phyloP scores from a whole-genome alignment of 1,140 invertebrate species.

The Meloidogyne hapla region DNA sequence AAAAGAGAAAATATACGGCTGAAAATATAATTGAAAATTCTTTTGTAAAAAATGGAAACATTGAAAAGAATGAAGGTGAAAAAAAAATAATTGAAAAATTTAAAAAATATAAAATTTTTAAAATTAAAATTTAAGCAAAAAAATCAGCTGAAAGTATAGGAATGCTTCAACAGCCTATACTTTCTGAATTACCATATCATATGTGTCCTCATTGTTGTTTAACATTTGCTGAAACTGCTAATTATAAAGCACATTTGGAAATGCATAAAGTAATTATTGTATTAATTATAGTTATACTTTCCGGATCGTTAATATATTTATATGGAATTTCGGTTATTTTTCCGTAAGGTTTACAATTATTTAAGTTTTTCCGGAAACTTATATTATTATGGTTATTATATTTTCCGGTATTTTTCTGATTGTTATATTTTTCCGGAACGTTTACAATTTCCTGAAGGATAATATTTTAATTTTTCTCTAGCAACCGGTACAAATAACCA shows the following conservation, averaged over 20 bases:
- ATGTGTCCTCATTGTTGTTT: slow-evolving; percentile 57
- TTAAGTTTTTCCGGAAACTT: neutral
- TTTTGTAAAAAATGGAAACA: neutral
- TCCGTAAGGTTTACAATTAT: too few species aligned
- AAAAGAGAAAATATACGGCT: neutral
- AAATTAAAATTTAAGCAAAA: neutral
- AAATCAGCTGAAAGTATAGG: neutral
- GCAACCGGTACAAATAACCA: neutral
- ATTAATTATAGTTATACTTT: too few species aligned
- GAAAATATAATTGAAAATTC: neutral
- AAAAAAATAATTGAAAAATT: neutral
- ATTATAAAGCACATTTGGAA: slow-evolving; percentile 41
- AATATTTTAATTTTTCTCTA: neutral
- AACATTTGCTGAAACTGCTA: slow-evolving; percentile 47
- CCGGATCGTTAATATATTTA: too few species aligned
- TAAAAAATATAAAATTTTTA: too few species aligned
- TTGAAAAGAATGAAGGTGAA: slow-evolving; percentile 1
- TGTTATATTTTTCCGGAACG: too few species aligned
- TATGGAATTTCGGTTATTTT: too few species aligned
- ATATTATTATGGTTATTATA: too few species aligned
- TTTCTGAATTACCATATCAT: slow-evolving; percentile 38
- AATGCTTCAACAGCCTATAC: neutral
- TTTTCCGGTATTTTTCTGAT: neutral
- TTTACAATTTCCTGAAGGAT: too few species aligned
- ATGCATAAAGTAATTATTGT: slow-evolving; percentile 30